Evolutionary conservation across 2,113 vertebrate species (phyloP), one percentile per base, ranked within the genome.

Genomic region (Halcyon malimbica): DNA sequence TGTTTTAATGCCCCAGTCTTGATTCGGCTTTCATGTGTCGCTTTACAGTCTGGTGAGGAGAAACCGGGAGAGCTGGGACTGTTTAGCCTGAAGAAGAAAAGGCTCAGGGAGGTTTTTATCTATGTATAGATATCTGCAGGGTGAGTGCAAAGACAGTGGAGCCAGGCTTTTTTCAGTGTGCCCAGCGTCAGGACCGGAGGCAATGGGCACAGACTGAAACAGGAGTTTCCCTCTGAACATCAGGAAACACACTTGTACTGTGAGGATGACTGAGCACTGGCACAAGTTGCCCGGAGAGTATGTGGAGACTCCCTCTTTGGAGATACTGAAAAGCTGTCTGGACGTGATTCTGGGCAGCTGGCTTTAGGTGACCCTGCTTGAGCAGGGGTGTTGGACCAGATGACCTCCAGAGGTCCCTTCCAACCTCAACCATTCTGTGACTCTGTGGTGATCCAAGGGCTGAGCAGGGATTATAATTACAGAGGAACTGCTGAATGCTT

Each of bases 361-460:
- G 16, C 46, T 80, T 75, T 57, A 76, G 12, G 11, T 68, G 26
- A 37, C 35, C 42, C 15, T 73, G 15, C 42, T 54, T 54, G 11
- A 79, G 67, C 35, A 44, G 24, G 29, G 16, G 10, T 17, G 2
- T 62, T 83, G 51, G 41, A 62, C 5, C 7, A n/a, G 24, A 6
- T 48, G 39, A 37, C 19, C 14, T 67, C 51, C 44, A 74, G 25
- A 8, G 11, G 8, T 75, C 35, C 62, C 29, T 56, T 71, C 51
- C 26, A 42, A 0, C 46, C 25, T 80, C 29, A 71, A 0, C 54
- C 14, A 6, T 71, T 67, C 63, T 57, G 0, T 35, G 21, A 7
- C 68, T 63, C 63, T 57, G 0, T 35, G 21, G 25, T 74, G 44
- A 50, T 84, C 18, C 54, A 51, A 50, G 48, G 1, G 0, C 39